Evolutionary conservation across 1,140 invertebrate genomes (phyloP).

Genomic region (Leptinotarsa lineolata): DNA sequence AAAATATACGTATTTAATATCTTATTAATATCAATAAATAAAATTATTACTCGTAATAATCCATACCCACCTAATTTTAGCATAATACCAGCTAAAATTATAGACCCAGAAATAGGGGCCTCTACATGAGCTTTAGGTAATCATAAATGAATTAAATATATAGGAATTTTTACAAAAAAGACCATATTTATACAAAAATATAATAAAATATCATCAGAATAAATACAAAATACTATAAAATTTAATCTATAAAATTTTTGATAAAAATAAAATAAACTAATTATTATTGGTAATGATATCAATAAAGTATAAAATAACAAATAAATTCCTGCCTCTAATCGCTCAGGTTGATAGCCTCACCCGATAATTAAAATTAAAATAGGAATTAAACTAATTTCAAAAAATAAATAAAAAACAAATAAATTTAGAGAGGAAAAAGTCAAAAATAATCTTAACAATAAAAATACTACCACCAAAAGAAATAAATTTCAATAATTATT

Average conservation of each 20-base stretch:
- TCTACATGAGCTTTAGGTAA: slow-evolving; percentile 76
- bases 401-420: slow-evolving; percentile 71
- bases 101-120: slow-evolving; percentile 69
- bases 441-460: slow-evolving; percentile 62
- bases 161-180: slow-evolving; percentile 73
- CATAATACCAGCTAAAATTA: slow-evolving; percentile 72
- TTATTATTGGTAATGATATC: slow-evolving; percentile 65
- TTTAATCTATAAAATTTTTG: slow-evolving; percentile 54
- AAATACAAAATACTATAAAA: slow-evolving; percentile 57
- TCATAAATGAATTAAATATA: slow-evolving; percentile 72
- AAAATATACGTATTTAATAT: slow-evolving; percentile 58
- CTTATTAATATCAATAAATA: slow-evolving; percentile 56
- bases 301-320: slow-evolving; percentile 68
- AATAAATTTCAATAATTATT: slow-evolving; percentile 59
- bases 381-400: slow-evolving; percentile 67
- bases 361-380: slow-evolving; percentile 68
- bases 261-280: slow-evolving; percentile 60
- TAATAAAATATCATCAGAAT: slow-evolving; percentile 56
- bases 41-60: slow-evolving; percentile 60
- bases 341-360: slow-evolving; percentile 67
- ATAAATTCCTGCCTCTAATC: slow-evolving; percentile 64
- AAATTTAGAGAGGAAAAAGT: slow-evolving; percentile 63
- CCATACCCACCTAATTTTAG: slow-evolving; percentile 72
- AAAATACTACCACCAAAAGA: slow-evolving; percentile 60
- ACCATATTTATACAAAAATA: slow-evolving; percentile 61